A percentile compares a stretch with the other conserved stretches of the same genome.
phyloP scores from a whole-genome alignment of 2,797 vertebrate species.

The Lithobates sylvaticus region DNA sequence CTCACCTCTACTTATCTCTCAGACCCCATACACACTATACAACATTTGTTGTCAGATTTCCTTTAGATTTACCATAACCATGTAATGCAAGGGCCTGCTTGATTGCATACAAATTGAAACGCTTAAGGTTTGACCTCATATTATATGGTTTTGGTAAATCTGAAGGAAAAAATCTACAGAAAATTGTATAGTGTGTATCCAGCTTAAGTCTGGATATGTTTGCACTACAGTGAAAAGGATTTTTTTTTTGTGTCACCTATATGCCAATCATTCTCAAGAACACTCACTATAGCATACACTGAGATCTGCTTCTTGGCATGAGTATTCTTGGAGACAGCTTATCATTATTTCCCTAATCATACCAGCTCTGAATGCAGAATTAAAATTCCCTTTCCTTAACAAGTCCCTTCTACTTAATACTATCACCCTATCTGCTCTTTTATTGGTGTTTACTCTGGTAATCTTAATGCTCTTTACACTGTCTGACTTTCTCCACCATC shows the following conservation, averaged over 20 bases:
- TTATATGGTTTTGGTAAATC: no score
- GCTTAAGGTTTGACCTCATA: no score
- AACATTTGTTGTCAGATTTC: no score
- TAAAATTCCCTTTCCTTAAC: conserved; percentile 26
- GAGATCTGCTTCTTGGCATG: conserved; percentile 17
- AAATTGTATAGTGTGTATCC: no score
- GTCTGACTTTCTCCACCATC: conserved; percentile 1
- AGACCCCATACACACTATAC: no score
- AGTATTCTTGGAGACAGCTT: conserved; percentile 36
- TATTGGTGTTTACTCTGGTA: conserved; percentile 40
- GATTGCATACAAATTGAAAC: no score
- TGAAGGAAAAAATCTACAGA: no score
- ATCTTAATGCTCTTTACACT: conserved; percentile 37
- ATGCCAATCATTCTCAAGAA: conserved; percentile 18
- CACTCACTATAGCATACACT: not conserved
- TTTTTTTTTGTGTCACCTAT: conserved; percentile 6
- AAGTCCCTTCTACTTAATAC: conserved; percentile 22
- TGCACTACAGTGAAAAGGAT: not conserved
- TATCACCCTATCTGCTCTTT: conserved; percentile 17
- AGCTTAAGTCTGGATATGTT: conserved; percentile 8
- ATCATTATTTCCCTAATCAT: conserved; percentile 29
- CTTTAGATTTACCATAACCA: no score
- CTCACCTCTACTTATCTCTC: not conserved
- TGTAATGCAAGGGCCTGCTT: no score
- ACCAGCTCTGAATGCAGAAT: conserved; percentile 10